These are phyloP conservation scores for Dasyurus viverrinus DNA, from an alignment of 2,113 vertebrate genomes.

Conservation along the genomic window DNA sequence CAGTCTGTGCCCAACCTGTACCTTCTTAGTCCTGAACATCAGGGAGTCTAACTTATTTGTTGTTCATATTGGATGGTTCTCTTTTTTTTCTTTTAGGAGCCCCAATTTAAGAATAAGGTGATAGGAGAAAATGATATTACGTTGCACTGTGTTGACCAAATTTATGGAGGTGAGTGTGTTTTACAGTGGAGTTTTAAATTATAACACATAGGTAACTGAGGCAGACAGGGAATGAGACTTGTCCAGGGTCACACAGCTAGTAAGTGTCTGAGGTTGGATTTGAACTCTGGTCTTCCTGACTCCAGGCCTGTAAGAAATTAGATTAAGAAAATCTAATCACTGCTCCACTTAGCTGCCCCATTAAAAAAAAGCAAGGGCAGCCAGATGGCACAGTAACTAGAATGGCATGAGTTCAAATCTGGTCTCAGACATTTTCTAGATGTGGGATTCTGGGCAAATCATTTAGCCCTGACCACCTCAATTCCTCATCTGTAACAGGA, in stretches of 20 bases:
- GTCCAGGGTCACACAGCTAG: background rate
- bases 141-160: slow-evolving; percentile 91
- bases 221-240: background rate
- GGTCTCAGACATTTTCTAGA: too few relatives aligned
- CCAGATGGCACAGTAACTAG: too few relatives aligned
- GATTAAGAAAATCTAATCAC: background rate
- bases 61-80: background rate
- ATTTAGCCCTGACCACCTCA: too few relatives aligned
- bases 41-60: slow-evolving; percentile 44
- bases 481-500: too few relatives aligned
- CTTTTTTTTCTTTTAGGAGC: slow-evolving; percentile 80
- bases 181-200: background rate
- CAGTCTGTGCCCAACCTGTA: background rate
- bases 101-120: slow-evolving; percentile 90
- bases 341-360: background rate
- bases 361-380: too few relatives aligned
- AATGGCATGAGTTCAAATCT: too few relatives aligned
- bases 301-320: background rate
- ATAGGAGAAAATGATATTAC: slow-evolving; percentile 93
- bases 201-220: background rate
- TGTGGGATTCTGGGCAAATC: too few relatives aligned
- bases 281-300: background rate
- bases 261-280: background rate
- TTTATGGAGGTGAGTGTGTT: slow-evolving; percentile 88
- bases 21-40: background rate